Percentiles rank a stretch among this genome's conserved stretches.
These are phyloP conservation scores for Penaeus monodon DNA, from an alignment of 2,888 invertebrate species.

Conservation along the genomic window DNA sequence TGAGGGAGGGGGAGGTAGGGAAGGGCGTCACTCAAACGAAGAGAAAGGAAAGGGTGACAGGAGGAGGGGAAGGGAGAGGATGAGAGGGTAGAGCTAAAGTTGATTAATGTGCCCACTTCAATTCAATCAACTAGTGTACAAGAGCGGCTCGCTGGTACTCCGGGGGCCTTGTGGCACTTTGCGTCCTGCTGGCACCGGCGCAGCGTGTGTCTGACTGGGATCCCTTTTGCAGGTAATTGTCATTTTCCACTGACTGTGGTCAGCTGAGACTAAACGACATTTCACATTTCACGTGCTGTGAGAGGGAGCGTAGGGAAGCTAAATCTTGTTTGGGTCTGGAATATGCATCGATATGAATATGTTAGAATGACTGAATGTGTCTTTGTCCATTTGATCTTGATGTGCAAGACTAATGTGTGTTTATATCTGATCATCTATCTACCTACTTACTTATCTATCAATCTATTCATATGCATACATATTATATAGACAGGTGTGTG, in stretches of 20 bases:
- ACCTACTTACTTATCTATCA: not conserved
- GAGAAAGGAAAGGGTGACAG: not conserved
- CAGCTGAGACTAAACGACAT: too few species aligned
- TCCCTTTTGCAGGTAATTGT: not conserved
- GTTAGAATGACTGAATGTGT: too few species aligned
- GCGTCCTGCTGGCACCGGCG: not conserved
- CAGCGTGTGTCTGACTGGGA: not conserved
- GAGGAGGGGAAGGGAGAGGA: slow-evolving; percentile 1
- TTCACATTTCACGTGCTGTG: too few species aligned
- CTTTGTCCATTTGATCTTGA: too few species aligned
- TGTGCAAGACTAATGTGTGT: not conserved
- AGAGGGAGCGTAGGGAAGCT: too few species aligned
- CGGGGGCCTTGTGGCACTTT: not conserved
- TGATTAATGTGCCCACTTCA: slow-evolving; percentile 46
- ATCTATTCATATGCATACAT: too few species aligned
- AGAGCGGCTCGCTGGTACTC: not conserved
- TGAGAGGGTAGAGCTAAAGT: not conserved
- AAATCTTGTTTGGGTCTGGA: too few species aligned
- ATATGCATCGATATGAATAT: too few species aligned
- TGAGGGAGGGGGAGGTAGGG: not conserved
- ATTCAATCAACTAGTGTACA: slow-evolving; percentile 28
- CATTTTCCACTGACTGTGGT: too few species aligned
- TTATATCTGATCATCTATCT: slow-evolving; percentile 9
- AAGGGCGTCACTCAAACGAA: not conserved
- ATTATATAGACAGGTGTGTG: too few species aligned